phyloP scores from a whole-genome alignment of 2,113 vertebrate species.

The Speoplatyrhinus poulsoni region DNA sequence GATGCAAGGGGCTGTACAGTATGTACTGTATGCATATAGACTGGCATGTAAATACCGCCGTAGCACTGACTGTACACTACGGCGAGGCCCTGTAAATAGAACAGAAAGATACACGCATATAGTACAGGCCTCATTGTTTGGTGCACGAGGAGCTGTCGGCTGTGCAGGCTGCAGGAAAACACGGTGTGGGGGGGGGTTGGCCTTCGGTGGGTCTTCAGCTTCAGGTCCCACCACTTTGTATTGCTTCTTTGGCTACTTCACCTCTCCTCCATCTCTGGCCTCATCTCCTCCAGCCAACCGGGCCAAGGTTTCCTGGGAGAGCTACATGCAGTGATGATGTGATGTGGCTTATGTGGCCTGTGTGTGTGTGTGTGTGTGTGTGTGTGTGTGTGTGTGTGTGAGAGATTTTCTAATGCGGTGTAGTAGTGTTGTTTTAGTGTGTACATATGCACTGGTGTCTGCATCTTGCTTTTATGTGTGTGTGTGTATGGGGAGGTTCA shows the following conservation, averaged over 20 bases:
- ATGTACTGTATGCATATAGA: too few species aligned
- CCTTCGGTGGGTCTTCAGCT: conserved; percentile 17
- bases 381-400: conserved; percentile 4
- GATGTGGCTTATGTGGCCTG: conserved; percentile 1
- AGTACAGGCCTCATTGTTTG: conserved; percentile 15
- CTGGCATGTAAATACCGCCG: too few species aligned
- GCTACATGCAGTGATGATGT: too few species aligned
- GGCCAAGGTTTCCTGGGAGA: too few species aligned
- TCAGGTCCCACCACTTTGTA: conserved; percentile 53
- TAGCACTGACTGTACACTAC: background rate
- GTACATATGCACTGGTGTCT: too few species aligned
- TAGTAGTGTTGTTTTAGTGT: too few species aligned
- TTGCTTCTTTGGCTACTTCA: conserved; percentile 37
- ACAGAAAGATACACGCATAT: too few species aligned
- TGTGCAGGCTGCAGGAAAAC: conserved; percentile 40
- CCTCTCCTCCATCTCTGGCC: conserved; percentile 1
- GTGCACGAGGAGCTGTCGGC: conserved; percentile 58
- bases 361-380: conserved; percentile 19
- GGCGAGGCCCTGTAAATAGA: background rate
- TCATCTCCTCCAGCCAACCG: background rate
- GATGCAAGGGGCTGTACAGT: too few species aligned
- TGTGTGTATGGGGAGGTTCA: background rate
- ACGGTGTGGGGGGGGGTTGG: conserved; percentile 20
- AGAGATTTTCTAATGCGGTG: background rate
- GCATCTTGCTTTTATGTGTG: background rate